Evolutionary conservation across 1,140 invertebrate species (phyloP), one percentile per base, ranked within the genome.

Genomic region (Ditylenchus dipsaci): DNA sequence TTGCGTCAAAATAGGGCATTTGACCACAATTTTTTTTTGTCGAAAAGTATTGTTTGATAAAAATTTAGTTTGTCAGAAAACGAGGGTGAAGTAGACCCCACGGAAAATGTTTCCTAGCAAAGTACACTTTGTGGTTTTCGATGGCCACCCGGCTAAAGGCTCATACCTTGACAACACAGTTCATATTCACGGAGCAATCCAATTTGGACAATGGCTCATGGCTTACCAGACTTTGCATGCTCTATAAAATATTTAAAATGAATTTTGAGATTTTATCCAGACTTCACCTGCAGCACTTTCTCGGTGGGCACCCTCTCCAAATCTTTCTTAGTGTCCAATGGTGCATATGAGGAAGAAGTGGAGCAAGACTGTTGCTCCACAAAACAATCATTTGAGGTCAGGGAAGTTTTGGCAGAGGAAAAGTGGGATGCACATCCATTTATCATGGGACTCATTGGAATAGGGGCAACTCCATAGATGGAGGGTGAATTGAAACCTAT

Each of bases 181-280:
- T 61, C 59, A 26, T 65, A 65, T 56, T 65, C 63, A n/a, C 45
- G 3, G 63, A 56, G 56, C 63, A 65, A 27, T 65, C 63, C 13
- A 65, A 38, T 5, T n/a, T 65, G 3, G 63, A 29, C 19, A 65
- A 38, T 21, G 57, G 63, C 45, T 65, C 61, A 29, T 56, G 17
- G 26, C 21, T 23, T 23, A 65, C 63, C 3, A 65, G 42, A 19
- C 61, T 38, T 65, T 65, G 63, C 63, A 65, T 65, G 56, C 63
- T 65, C 63, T 65, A 21, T 66, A 65, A 65, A 61, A 26, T 3
- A 61, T 61, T 3, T 5, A 21, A 61, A 61, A 21, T 29, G 15
- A 21, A 53, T 53, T 61, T 8, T 61, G 38, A 61, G 26, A 27
- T 61, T 21, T 61, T 8, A 61, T 3, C 29, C 3, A 21, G 29